Percentiles rank a stretch among this genome's conserved stretches.
Conservation (phyloP, 2,888 invertebrate genomes). For the Platycheirus albimanus region DNA sequence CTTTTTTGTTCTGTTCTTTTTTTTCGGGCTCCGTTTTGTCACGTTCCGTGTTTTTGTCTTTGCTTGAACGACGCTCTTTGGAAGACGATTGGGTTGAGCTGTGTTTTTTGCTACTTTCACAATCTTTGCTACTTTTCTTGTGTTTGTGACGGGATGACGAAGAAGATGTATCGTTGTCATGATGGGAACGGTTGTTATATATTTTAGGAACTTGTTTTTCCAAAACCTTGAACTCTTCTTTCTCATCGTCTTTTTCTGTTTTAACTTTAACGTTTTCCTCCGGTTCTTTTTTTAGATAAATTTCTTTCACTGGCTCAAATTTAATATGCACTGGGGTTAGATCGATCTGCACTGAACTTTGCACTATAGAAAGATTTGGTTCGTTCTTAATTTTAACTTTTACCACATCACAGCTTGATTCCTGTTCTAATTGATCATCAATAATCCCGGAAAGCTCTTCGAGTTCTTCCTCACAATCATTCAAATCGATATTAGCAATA, state of each 20-base stretch:
- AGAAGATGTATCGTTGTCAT: conserved; percentile 35
- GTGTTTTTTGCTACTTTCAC: conserved; percentile 24
- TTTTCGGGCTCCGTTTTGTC: conserved; percentile 33
- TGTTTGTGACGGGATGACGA: conserved; percentile 57
- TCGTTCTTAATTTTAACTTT: conserved; percentile 22
- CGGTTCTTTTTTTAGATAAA: conserved; percentile 25
- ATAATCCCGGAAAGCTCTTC: conserved; percentile 76
- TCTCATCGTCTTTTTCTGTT: conserved; percentile 17
- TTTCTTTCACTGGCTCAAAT: conserved; percentile 28
- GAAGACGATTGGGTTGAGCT: conserved; percentile 26
- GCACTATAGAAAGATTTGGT: background rate
- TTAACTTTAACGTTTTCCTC: background rate
- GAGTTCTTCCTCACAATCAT: conserved; percentile 77
- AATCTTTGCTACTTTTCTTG: conserved; percentile 56
- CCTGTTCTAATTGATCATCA: conserved; percentile 57
- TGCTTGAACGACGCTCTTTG: conserved; percentile 39
- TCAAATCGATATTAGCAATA: conserved; percentile 71
- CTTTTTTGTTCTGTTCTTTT: conserved; percentile 17
- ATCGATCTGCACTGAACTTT: background rate
- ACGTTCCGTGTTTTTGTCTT: conserved; percentile 27
- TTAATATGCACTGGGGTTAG: background rate
- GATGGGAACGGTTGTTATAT: conserved; percentile 25
- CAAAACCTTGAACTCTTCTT: background rate
- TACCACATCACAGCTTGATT: background rate
- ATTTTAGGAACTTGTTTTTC: conserved; percentile 22